Evolutionary conservation across 2,797 vertebrate species (phyloP), one percentile per base, ranked within the genome.

Genomic region (Peromyscus attwateri): DNA sequence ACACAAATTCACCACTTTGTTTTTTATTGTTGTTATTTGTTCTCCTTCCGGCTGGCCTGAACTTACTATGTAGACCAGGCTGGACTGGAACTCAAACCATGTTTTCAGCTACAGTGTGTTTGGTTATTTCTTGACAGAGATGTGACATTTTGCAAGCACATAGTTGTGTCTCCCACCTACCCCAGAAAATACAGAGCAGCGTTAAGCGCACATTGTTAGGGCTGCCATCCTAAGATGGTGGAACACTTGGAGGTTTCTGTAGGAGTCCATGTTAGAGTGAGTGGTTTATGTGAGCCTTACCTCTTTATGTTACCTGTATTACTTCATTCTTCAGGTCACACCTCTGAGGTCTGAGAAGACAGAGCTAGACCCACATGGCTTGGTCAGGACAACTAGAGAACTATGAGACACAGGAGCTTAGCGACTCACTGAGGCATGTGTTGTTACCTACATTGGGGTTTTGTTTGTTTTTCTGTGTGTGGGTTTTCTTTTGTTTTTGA

Each of bases 291-390:
- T 77, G 75, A 97, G 34, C 49, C 49, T 68, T 77, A 9, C 14
- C 62, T 94, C n/a, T 92, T 66, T n/a, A n/a, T 94, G 90, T 97
- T 96, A 91, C 25, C 87, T 31, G 0, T 23, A 4, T 71, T 49
- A 29, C 3, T n/a, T 11, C 40, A 25, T 23, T 57, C 73, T 95
- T 89, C 25, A 40, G 46, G 40, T 66, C 25, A 1, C 81, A 23
- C n/a, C 34, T 73, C 12, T 21, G 90, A 70, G 46, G 23, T 81
- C 2, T 82, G 83, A 43, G 34, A 80, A 23, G 81, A 91, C 64
- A 92, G 76, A 49, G 6, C 29, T 80, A 43, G 46, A 49, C n/a
- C 17, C 49, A 16, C 62, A n/a, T 57, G 37, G 10, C 62, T 84
- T 66, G 46, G 25, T 75, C 2, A n/a, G 34, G 52, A 76, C 81